Evolutionary conservation across 2,113 vertebrate species (phyloP).

Genomic region (Reinhardtius hippoglossoides): DNA sequence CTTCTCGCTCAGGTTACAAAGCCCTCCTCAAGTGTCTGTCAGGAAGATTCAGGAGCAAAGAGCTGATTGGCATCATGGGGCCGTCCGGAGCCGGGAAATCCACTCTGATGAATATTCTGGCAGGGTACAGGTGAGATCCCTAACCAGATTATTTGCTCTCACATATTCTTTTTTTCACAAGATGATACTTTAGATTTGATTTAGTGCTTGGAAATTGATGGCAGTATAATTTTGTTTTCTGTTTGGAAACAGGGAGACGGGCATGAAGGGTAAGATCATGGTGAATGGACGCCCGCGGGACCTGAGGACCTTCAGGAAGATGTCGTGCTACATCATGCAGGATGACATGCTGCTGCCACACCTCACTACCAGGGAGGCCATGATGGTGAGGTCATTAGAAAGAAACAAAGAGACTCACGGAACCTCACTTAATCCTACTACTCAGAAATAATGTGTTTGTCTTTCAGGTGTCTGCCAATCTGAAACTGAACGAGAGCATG

Average conservation of each 20-base stretch:
- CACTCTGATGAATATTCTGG: constrained; percentile 97
- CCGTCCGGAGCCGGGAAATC: constrained; percentile 97
- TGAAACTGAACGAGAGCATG: constrained; percentile 95
- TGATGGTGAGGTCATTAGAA: constrained; percentile 90
- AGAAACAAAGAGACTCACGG: not conserved
- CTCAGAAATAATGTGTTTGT: constrained; percentile 1
- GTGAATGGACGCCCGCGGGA: constrained; percentile 92
- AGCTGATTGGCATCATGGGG: constrained; percentile 98
- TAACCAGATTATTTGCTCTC: not conserved
- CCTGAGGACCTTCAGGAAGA: constrained; percentile 96
- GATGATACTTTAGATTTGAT: too few relatives aligned
- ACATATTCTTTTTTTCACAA: not conserved
- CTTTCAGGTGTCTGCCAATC: constrained; percentile 92
- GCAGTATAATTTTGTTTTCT: constrained; percentile 1
- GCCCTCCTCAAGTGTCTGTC: constrained; percentile 98
- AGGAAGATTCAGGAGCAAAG: constrained; percentile 92
- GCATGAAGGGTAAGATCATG: constrained; percentile 97
- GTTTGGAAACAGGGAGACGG: constrained; percentile 87
- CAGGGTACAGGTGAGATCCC: constrained; percentile 92
- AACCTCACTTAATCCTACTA: not conserved
- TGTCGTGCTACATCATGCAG: constrained; percentile 99
- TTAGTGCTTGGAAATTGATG: not conserved
- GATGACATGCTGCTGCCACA: constrained; percentile 97
- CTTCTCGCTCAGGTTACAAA: constrained; percentile 89
- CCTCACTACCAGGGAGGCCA: constrained; percentile 92